These are phyloP conservation scores for Nomia melanderi DNA, from an alignment of 1,140 invertebrate genomes.

Conservation along the genomic window DNA sequence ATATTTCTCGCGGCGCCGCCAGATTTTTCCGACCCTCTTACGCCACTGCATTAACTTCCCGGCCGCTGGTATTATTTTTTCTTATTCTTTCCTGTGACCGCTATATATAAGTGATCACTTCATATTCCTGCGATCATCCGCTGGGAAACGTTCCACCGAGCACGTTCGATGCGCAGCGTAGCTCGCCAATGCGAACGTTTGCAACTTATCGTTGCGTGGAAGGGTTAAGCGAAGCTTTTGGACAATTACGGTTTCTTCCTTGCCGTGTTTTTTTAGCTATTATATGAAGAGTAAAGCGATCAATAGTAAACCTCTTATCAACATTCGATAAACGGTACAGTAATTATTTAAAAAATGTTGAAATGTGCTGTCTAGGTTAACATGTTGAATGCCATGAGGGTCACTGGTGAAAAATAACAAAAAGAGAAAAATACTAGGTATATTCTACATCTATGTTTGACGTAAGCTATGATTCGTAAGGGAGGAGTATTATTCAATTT, in stretches of 20 bases:
- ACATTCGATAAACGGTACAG: no score
- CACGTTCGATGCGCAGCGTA: not conserved
- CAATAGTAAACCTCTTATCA: no score
- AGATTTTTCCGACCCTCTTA: conserved; percentile 32
- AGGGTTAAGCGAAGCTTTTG: not conserved
- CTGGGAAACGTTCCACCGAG: not conserved
- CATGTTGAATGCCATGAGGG: no score
- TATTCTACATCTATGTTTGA: no score
- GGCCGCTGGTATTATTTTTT: conserved; percentile 55
- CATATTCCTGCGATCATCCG: conserved; percentile 49
- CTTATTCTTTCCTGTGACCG: conserved; percentile 33
- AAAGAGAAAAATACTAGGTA: no score
- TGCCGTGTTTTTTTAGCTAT: no score
- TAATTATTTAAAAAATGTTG: no score
- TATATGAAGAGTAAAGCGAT: no score
- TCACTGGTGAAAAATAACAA: no score
- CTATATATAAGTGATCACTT: conserved; percentile 55
- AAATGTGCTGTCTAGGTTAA: no score
- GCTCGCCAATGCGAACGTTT: not conserved
- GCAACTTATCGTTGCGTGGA: not conserved
- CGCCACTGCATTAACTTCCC: conserved; percentile 50
- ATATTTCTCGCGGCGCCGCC: conserved; percentile 33
- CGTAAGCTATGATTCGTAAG: no score
- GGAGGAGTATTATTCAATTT: no score
- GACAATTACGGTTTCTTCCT: not conserved